Evolutionary conservation across 2,888 invertebrate species (phyloP).

Genomic region (Lithosia quadra): DNA sequence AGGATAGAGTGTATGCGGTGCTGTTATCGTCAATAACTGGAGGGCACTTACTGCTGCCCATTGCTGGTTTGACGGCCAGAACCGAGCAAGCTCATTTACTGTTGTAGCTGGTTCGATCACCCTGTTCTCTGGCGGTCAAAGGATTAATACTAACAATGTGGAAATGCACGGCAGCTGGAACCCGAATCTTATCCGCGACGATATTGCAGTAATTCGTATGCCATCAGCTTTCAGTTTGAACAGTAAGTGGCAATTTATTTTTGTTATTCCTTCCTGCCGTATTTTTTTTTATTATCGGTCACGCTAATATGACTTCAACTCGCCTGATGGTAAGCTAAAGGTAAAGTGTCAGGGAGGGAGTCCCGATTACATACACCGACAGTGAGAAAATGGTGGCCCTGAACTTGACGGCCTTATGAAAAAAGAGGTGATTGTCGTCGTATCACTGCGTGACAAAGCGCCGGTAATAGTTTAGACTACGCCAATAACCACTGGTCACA

Average conservation of each 20-base stretch:
- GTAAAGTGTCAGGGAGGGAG: too few relatives aligned
- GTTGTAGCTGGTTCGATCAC: slow-evolving; percentile 59
- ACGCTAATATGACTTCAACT: too few relatives aligned
- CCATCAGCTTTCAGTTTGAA: neutral
- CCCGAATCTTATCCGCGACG: slow-evolving; percentile 50
- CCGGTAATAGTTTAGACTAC: too few relatives aligned
- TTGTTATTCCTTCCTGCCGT: too few relatives aligned
- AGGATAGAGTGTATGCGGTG: slow-evolving; percentile 54
- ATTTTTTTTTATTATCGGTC: too few relatives aligned
- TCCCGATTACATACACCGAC: too few relatives aligned
- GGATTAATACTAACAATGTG: slow-evolving; percentile 50
- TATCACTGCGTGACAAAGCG: too few relatives aligned
- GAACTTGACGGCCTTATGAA: too few relatives aligned
- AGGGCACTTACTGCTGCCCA: slow-evolving; percentile 59
- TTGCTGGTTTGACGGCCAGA: slow-evolving; percentile 60
- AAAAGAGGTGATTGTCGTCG: too few relatives aligned
- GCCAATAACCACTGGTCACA: too few relatives aligned
- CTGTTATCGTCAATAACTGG: slow-evolving; percentile 52
- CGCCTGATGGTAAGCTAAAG: too few relatives aligned
- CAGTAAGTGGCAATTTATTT: slow-evolving; percentile 13
- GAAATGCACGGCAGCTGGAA: slow-evolving; percentile 51
- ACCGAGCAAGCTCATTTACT: slow-evolving; percentile 57
- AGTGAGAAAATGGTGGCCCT: too few relatives aligned
- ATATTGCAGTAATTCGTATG: slow-evolving; percentile 46
- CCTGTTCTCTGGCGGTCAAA: slow-evolving; percentile 54